Conservation (phyloP, 2,888 invertebrate species). For the Tenthredo scrophulariae region DNA sequence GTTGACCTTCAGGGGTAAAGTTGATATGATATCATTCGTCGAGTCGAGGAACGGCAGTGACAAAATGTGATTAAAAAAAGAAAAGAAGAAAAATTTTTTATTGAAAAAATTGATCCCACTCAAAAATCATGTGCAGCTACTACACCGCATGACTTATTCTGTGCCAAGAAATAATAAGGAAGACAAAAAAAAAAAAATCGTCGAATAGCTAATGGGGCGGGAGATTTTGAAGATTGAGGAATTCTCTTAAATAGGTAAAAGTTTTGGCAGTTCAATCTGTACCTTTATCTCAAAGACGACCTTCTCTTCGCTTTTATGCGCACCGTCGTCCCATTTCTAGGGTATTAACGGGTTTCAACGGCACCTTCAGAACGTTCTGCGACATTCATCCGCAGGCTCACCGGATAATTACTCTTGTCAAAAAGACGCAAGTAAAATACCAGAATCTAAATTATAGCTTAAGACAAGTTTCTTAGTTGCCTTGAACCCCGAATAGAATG, state of each 20-base stretch:
- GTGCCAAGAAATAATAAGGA: not conserved
- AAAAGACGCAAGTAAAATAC: not conserved
- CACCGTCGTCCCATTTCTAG: constrained; percentile 3
- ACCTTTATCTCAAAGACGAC: not conserved
- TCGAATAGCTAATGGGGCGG: not conserved
- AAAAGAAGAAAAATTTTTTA: not conserved
- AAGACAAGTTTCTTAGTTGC: constrained; percentile 5
- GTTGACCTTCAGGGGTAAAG: constrained; percentile 16
- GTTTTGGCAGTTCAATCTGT: constrained; percentile 38
- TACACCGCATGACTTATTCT: not conserved
- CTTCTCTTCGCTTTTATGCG: not conserved
- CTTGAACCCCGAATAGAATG: not conserved
- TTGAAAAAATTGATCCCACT: not conserved
- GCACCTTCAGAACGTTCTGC: not conserved
- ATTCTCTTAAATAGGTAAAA: not conserved
- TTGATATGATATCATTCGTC: constrained; percentile 14
- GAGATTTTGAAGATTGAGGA: constrained; percentile 9
- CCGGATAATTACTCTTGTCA: constrained; percentile 21
- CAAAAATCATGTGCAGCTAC: not conserved
- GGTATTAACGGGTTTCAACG: constrained; percentile 17
- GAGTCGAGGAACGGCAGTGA: not conserved
- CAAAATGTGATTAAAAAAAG: not conserved
- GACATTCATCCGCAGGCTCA: not conserved
- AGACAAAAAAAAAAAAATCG: not conserved
- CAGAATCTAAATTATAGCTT: not conserved